Base-by-base conservation (phyloP, 2,888 invertebrate species). In the Ariolimax columbianus region DNA sequence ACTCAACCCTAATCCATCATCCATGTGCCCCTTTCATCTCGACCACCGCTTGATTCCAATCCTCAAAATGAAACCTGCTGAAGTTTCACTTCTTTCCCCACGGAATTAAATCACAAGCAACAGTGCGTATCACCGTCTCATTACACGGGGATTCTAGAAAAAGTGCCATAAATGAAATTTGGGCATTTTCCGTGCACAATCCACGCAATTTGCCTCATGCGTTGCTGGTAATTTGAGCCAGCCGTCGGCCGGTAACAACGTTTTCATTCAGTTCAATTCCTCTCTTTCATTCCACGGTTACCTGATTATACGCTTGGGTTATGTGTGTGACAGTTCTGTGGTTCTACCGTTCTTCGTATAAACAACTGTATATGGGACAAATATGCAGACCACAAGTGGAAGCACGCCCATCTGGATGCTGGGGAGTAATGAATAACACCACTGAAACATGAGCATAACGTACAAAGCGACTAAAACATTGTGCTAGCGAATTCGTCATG, bases 191-290 rank as follows among this genome's bases (percentile, higher is more conserved):
- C 40, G 40, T 14, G 72, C 38, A 72, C 72, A 72, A 72, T 72
- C n/a, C 38, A 0, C 43, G 72, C 40, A 72, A 72, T 72, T 72
- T 72, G 40, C 40, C 43, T 43, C 43, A 26, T 40, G 72, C 43
- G 19, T n/a, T 43, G 72, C 72, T 40, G 14, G 40, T 43, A 40
- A 72, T 72, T 72, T 72, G 72, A 72, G 6, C 40, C 72, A 72
- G 38, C 23, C 36, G 33, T 36, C 23, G 36, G 68, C 26, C 26
- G 40, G n/a, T 17, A 40, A n/a, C 9, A 70, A 72, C 72, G 26
- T 72, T 23, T 72, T 72, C 40, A 72, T 72, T 6, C 40, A 72
- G 40, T 72, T n/a, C 7, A 17, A 14, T 68, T 68, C 66, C 14
- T 19, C 38, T 36, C 23, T 72, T 72, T 40, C 26, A 72, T 40